Percentiles rank a stretch among this genome's conserved stretches.
These are phyloP conservation scores for Diorhabda sublineata DNA, from an alignment of 1,140 invertebrate species.

Conservation along the genomic window DNA sequence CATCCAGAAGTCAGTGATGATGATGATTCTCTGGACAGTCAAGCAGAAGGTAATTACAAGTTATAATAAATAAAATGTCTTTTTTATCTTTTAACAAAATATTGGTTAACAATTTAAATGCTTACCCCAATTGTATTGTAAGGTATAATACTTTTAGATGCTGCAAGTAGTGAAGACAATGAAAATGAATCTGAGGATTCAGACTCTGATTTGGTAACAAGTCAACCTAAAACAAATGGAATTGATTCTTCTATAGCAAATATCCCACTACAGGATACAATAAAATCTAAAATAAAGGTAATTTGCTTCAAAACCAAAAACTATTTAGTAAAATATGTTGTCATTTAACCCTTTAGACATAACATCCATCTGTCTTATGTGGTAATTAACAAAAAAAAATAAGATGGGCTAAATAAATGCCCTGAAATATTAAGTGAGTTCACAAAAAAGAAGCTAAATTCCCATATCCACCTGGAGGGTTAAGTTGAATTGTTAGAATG, in stretches of 20 bases:
- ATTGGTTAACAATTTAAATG: too few species aligned
- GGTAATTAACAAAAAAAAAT: too few species aligned
- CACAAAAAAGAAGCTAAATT: too few species aligned
- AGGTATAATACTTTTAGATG: slow-evolving; percentile 29
- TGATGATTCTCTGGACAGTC: slow-evolving; percentile 57
- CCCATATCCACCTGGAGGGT: not conserved
- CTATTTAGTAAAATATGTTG: too few species aligned
- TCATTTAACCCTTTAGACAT: too few species aligned
- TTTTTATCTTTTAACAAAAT: too few species aligned
- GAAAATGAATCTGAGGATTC: slow-evolving; percentile 43
- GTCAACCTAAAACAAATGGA: slow-evolving; percentile 34
- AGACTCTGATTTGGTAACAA: slow-evolving; percentile 46
- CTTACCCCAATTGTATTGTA: too few species aligned
- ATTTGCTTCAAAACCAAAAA: too few species aligned
- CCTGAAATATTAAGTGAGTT: not conserved
- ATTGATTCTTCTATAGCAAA: slow-evolving; percentile 48
- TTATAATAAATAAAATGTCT: not conserved
- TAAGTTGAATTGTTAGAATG: not conserved
- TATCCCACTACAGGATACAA: slow-evolving; percentile 53
- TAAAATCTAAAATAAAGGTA: slow-evolving; percentile 28
- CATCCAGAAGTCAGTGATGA: slow-evolving; percentile 74
- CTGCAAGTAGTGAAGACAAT: slow-evolving; percentile 45
- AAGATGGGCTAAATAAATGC: too few species aligned
- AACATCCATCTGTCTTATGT: too few species aligned
- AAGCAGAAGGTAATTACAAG: slow-evolving; percentile 47